Evolutionary conservation across 92 coral and sea anemone genomes (phyloP).

Genomic region (Zoanthus sansibaricus): DNA sequence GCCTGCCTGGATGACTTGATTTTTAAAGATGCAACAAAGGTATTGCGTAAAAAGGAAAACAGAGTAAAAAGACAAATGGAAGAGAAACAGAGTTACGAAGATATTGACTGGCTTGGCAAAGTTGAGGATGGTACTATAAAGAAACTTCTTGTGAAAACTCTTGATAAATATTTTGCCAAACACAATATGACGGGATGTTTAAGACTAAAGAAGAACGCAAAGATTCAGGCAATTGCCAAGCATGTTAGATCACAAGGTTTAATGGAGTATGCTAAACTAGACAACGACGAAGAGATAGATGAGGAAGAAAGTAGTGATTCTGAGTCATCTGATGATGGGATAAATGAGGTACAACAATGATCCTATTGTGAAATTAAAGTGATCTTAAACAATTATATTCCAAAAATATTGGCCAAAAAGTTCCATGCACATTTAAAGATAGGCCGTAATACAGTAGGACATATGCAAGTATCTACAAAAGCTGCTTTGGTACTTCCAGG

Average conservation of each 20-base stretch:
- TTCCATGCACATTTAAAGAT: slow-evolving; percentile 7
- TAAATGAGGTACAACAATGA: background rate
- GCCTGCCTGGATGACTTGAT: slow-evolving; percentile 33
- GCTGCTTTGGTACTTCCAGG: slow-evolving; percentile 15
- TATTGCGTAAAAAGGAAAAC: slow-evolving; percentile 22
- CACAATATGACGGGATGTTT: slow-evolving; percentile 9
- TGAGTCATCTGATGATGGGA: slow-evolving; percentile 10
- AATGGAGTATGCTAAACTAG: slow-evolving; percentile 11
- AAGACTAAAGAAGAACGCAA: slow-evolving; percentile 11
- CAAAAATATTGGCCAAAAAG: slow-evolving; percentile 10
- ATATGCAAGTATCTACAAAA: slow-evolving; percentile 9
- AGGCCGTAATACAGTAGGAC: slow-evolving; percentile 14
- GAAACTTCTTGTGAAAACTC: slow-evolving; percentile 25
- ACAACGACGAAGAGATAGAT: slow-evolving; percentile 12
- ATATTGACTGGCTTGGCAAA: slow-evolving; percentile 42
- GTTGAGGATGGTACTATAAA: slow-evolving; percentile 29
- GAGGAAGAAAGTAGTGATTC: slow-evolving; percentile 12
- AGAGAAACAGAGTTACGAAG: slow-evolving; percentile 23
- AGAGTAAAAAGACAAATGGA: slow-evolving; percentile 36
- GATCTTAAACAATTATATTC: slow-evolving; percentile 8
- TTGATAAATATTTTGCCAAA: slow-evolving; percentile 41
- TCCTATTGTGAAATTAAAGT: slow-evolving; percentile 6
- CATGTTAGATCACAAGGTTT: slow-evolving; percentile 11
- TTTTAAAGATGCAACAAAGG: slow-evolving; percentile 38
- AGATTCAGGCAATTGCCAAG: slow-evolving; percentile 10